These are phyloP conservation scores for Nymphalis urticae DNA, from an alignment of 2,888 invertebrate species.

Conservation along the genomic window DNA sequence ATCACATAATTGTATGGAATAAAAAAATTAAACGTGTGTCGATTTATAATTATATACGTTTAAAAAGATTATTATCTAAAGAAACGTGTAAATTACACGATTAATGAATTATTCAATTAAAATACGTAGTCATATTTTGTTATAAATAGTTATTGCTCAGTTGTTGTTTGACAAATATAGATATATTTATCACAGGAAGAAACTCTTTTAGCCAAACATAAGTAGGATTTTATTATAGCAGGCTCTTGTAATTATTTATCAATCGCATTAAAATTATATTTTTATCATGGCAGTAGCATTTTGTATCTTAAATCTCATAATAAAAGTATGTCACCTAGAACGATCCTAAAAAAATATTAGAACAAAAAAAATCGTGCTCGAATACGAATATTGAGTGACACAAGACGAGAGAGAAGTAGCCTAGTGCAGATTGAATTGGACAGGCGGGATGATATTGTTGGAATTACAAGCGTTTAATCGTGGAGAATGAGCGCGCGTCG, in stretches of 20 bases:
- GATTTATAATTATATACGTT: neutral
- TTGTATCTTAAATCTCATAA: conserved; percentile 36
- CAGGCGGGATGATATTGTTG: conserved; percentile 74
- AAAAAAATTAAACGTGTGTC: neutral
- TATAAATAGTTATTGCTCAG: neutral
- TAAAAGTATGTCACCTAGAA: conserved; percentile 33
- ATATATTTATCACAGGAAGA: no score
- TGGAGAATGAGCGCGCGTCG: conserved; percentile 67
- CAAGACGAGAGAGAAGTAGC: conserved; percentile 54
- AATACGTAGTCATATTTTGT: neutral
- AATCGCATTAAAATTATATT: conserved; percentile 11
- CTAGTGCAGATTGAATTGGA: conserved; percentile 70
- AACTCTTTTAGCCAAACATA: no score
- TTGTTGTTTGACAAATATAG: no score
- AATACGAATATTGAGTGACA: conserved; percentile 53
- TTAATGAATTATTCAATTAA: neutral
- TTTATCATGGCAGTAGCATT: conserved; percentile 14
- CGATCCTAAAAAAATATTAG: conserved; percentile 37
- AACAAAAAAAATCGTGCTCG: conserved; percentile 46
- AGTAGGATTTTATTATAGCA: no score
- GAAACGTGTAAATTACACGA: neutral
- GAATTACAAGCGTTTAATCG: conserved; percentile 80
- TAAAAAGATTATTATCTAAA: neutral
- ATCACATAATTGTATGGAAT: conserved; percentile 55
- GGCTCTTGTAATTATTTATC: conserved; percentile 3